These are phyloP conservation scores for Equus quagga DNA, from an alignment of 2,113 vertebrate species.

Conservation along the genomic window DNA sequence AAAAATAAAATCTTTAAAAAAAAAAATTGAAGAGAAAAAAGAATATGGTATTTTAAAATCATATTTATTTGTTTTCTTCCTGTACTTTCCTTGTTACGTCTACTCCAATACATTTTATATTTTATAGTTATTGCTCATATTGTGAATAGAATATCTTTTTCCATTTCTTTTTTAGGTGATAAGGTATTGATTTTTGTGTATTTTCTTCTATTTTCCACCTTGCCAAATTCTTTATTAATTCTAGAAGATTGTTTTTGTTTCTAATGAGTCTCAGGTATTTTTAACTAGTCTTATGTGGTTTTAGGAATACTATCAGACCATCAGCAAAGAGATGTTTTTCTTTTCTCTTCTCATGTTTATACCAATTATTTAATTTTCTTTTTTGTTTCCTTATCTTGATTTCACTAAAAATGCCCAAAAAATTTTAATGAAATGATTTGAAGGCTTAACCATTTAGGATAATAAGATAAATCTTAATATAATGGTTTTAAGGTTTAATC, in stretches of 20 bases:
- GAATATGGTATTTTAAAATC: not conserved
- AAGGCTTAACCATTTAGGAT: not conserved
- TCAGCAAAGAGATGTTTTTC: not conserved
- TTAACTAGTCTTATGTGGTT: not conserved
- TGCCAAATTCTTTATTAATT: not conserved
- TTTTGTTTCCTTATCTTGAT: not conserved
- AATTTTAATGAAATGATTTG: not conserved
- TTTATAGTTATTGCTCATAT: not conserved
- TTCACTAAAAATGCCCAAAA: not conserved
- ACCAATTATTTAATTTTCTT: not conserved
- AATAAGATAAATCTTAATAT: not conserved
- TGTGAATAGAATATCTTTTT: not conserved
- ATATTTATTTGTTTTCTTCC: not conserved
- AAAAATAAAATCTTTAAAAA: no score
- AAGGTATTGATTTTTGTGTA: not conserved
- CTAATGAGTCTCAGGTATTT: not conserved
- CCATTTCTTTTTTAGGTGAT: not conserved
- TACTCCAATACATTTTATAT: not conserved
- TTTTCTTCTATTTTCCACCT: not conserved
- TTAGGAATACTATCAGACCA: not conserved
- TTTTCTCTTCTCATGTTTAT: not conserved
- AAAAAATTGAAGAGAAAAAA: not conserved
- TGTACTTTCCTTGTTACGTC: not conserved
- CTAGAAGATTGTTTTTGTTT: not conserved
- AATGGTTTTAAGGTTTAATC: not conserved